A percentile compares a stretch with the other conserved stretches of the same genome.
Evolutionary conservation across 2,797 vertebrate species (phyloP).

Genomic region (Onychomys leucogaster): DNA sequence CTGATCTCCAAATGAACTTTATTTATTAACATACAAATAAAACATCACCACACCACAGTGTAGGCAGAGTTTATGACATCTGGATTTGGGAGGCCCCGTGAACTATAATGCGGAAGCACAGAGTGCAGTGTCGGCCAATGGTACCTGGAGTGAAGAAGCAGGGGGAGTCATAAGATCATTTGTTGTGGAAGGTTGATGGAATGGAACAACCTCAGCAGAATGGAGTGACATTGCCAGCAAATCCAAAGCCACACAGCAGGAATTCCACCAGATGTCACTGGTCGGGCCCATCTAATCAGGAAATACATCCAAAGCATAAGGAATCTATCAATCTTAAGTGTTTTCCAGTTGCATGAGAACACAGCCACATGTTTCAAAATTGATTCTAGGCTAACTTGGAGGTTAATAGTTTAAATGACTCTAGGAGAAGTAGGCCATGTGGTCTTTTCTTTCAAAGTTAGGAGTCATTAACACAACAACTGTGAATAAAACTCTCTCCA

Average conservation of each 20-base stretch:
- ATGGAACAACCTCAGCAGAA: neutral
- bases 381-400: neutral
- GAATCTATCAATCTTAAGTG: neutral
- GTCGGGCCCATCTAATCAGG: neutral
- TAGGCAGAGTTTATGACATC: no score
- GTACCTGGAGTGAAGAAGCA: neutral
- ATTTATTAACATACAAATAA: no score
- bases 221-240: neutral
- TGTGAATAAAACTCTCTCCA: neutral
- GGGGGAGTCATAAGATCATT: neutral
- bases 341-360: neutral
- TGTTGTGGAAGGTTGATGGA: no score
- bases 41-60: no score
- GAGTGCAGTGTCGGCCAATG: neutral
- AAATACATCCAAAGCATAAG: neutral
- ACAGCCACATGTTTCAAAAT: neutral
- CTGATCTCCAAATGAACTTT: no score
- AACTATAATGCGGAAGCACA: neutral
- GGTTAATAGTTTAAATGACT: neutral
- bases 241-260: neutral
- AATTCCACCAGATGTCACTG: neutral
- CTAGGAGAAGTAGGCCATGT: neutral
- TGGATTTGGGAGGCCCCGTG: neutral
- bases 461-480: neutral
- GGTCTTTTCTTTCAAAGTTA: constrained; percentile 19